phyloP scores from a whole-genome alignment of 92 coral and sea anemone species.

The Porites lobata region DNA sequence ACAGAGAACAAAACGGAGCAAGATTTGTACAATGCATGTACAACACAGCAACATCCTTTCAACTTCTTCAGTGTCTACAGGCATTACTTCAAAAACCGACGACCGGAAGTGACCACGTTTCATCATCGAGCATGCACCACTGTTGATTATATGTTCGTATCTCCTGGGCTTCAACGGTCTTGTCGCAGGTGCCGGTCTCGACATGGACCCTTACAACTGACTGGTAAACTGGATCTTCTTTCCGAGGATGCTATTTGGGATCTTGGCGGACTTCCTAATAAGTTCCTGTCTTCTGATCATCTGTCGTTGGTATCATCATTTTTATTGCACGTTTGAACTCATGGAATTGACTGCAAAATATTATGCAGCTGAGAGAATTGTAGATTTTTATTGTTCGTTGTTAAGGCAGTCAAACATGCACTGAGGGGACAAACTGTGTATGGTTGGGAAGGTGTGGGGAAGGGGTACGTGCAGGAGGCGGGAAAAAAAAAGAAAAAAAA shows the following conservation, averaged over 20 bases:
- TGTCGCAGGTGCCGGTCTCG: constrained; percentile 30
- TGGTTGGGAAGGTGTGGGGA: too few species aligned
- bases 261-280: constrained; percentile 80
- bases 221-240: constrained; percentile 77
- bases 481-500: too few species aligned
- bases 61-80: constrained; percentile 86
- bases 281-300: constrained; percentile 94
- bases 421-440: too few species aligned
- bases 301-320: constrained; percentile 84
- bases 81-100: constrained; percentile 56
- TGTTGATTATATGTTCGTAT: constrained; percentile 89
- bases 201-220: constrained; percentile 74
- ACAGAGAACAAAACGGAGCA: not conserved
- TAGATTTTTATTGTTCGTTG: not conserved
- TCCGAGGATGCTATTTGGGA: constrained; percentile 50
- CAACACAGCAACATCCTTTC: constrained; percentile 56
- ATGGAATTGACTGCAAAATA: not conserved
- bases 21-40: not conserved
- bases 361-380: not conserved
- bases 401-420: too few species aligned
- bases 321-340: constrained; percentile 52
- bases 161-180: constrained; percentile 52
- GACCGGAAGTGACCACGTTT: constrained; percentile 89
- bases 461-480: too few species aligned
- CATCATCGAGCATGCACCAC: constrained; percentile 87